phyloP scores from a whole-genome alignment of 2,113 vertebrate species.

The Maccullochella peelii region DNA sequence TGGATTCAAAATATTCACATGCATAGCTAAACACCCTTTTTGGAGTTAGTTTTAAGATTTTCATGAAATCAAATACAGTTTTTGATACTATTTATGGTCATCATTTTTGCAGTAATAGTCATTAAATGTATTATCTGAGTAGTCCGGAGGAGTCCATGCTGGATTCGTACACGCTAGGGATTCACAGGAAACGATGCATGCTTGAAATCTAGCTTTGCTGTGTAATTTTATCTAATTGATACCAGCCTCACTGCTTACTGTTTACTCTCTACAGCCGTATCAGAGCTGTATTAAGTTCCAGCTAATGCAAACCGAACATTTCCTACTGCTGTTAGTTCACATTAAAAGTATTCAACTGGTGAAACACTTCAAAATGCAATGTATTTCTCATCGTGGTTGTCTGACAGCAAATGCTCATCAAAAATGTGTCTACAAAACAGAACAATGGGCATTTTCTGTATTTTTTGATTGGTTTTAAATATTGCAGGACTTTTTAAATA shows the following conservation, averaged over 20 bases:
- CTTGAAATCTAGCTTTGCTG: background rate
- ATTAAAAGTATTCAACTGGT: background rate
- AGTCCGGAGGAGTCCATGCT: background rate
- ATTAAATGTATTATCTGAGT: background rate
- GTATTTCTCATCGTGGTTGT: background rate
- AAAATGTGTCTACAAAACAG: background rate
- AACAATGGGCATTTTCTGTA: background rate
- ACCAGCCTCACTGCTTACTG: background rate
- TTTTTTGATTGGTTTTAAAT: background rate
- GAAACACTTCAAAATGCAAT: background rate
- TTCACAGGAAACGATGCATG: background rate
- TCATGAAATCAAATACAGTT: background rate
- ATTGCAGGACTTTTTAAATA: background rate
- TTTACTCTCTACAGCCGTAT: background rate
- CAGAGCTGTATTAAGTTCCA: constrained; percentile 1
- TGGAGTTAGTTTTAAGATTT: background rate
- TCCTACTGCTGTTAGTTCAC: constrained; percentile 5
- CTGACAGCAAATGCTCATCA: background rate
- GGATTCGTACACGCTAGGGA: background rate
- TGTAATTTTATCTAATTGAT: background rate
- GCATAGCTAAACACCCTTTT: background rate
- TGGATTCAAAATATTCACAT: constrained; percentile 7
- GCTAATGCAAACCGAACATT: background rate
- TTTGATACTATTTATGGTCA: background rate
- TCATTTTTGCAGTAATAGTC: background rate